Base-by-base conservation (phyloP, 2,113 vertebrate species). In the Gracilinanus agilis region DNA sequence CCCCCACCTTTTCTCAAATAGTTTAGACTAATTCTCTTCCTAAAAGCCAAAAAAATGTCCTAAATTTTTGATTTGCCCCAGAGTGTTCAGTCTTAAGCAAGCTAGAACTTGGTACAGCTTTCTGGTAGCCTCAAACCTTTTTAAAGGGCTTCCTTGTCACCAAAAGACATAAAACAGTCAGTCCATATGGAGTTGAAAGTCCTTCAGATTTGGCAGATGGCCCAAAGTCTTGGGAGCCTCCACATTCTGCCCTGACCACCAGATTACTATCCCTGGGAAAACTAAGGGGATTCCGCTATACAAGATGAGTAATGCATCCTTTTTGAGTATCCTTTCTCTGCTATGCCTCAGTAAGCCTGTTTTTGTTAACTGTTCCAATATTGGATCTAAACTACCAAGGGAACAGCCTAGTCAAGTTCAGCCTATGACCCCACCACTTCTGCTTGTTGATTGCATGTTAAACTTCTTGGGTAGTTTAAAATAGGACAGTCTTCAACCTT, bases 401-500 rank as follows among this genome's bases (percentile, higher is more conserved):
- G 16, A 75, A 5, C 67, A 75, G 67, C 67, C 19, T 40, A 75
- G 61, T 40, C 19, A 83, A 9, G 67, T 40, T 40, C n/a, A 40
- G 67, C 5, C n/a, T 40, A 75, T 40, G 67, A 83, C n/a, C 34
- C 19, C 19, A 83, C n/a, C n/a, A 83, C n/a, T 83, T 21, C 19
- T 40, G 67, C 6, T 83, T 83, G 67, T 83, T 83, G 67, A 83
- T 2, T 83, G 34, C 19, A 40, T 34, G 44, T 55, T 58, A 88
- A 92, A 11, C 16, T 56, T 54, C 29, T 61, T 88, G 91, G 90
- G 6, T 94, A 54, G 24, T 75, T 94, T 91, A 91, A 61, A 53
- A n/a, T 89, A 44, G 53, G 75, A 89, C 90, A 88, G 0, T 55
- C 95, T 96, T 97, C 90, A 96, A 56, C 96, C 93, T 90, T 97